Evolutionary conservation across 2,888 invertebrate species (phyloP).

Genomic region (Spilarctia lutea): DNA sequence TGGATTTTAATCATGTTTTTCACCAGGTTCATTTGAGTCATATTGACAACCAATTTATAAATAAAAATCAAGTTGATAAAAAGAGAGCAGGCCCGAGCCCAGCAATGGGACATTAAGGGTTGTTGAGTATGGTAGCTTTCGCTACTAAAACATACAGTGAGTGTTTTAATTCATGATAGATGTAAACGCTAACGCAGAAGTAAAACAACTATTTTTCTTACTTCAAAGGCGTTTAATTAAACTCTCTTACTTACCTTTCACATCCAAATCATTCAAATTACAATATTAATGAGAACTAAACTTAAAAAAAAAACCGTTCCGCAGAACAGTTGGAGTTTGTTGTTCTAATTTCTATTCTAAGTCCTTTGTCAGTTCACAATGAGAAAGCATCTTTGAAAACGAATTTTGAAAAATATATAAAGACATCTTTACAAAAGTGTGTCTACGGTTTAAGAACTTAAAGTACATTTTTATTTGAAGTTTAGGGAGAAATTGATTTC

Average conservation of each 20-base stretch:
- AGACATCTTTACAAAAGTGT: conserved; percentile 2
- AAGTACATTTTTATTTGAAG: not conserved
- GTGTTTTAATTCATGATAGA: not conserved
- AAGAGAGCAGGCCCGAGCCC: no score
- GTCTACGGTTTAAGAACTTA: not conserved
- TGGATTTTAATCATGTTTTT: no score
- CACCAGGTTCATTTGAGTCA: no score
- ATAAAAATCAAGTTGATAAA: no score
- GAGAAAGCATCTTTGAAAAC: conserved; percentile 18
- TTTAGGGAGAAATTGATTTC: not conserved
- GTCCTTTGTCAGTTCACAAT: conserved; percentile 22
- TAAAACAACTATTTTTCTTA: conserved; percentile 1
- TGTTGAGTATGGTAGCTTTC: no score
- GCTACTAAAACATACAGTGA: not conserved
- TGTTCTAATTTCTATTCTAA: conserved; percentile 12
- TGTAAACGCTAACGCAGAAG: not conserved
- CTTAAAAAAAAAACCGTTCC: conserved; percentile 4
- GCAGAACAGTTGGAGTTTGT: conserved; percentile 1
- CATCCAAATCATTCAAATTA: conserved; percentile 6
- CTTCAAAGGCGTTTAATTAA: not conserved
- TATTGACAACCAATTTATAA: no score
- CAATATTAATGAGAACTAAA: conserved; percentile 16
- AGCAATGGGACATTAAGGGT: no score
- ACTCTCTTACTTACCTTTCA: not conserved
- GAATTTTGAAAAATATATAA: conserved; percentile 23